phyloP scores from a whole-genome alignment of 2,113 vertebrate genomes.

The Lepidiolamprologus cunningtoni region DNA sequence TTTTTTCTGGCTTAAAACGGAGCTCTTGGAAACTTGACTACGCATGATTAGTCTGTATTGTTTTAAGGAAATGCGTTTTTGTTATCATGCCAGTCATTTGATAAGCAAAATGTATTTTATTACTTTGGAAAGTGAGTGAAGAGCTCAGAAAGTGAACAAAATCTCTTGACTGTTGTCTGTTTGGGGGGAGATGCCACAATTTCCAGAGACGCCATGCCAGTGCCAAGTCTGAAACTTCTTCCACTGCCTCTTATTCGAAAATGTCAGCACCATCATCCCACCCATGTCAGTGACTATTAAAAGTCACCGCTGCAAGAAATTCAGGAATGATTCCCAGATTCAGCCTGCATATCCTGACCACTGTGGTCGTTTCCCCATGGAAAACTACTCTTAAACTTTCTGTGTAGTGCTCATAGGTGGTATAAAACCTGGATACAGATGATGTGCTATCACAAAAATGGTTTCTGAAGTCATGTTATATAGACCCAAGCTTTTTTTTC shows the following conservation, averaged over 20 bases:
- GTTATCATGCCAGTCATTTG: background rate
- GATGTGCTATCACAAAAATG: rapidly evolving
- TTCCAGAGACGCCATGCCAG: background rate
- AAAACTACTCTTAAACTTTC: rapidly evolving
- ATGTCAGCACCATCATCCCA: rapidly evolving
- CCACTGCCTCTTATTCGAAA: rapidly evolving
- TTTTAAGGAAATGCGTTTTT: background rate
- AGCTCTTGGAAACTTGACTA: background rate
- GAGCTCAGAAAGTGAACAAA: background rate
- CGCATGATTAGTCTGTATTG: background rate
- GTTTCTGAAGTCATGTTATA: background rate
- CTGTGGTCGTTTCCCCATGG: background rate
- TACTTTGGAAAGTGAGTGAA: background rate
- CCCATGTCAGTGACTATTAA: background rate
- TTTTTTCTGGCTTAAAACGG: rapidly evolving
- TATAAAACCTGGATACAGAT: background rate
- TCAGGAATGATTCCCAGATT: background rate
- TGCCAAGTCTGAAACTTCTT: background rate
- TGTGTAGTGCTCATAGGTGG: background rate
- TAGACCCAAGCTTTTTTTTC: background rate
- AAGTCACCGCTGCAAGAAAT: background rate
- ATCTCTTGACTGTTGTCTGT: background rate
- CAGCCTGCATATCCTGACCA: background rate
- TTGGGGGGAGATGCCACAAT: rapidly evolving
- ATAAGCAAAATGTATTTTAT: background rate